phyloP scores from a whole-genome alignment of 2,113 vertebrate species.

The Nothobranchius kuhntae region DNA sequence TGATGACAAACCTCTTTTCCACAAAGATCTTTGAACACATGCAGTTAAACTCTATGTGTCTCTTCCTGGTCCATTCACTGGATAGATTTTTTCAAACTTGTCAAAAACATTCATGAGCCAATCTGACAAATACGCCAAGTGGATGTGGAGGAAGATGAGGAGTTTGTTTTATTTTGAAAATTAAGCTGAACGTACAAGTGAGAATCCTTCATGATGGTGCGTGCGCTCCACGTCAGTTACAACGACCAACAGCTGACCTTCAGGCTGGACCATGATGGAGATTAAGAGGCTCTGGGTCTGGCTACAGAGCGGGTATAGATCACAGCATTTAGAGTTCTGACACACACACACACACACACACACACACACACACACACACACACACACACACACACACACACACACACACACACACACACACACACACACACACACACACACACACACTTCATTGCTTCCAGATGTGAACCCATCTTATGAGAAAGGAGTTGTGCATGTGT shows the following conservation, averaged over 20 bases:
- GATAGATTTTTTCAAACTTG: constrained; percentile 52
- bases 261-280: constrained; percentile 24
- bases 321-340: constrained; percentile 36
- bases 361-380: constrained; percentile 31
- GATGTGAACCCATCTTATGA: constrained; percentile 71
- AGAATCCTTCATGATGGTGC: constrained; percentile 47
- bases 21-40: constrained; percentile 12
- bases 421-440: constrained; percentile 17
- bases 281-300: constrained; percentile 56
- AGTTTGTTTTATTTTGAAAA: neutral
- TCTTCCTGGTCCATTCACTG: constrained; percentile 39
- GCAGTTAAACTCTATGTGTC: constrained; percentile 8
- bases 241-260: constrained; percentile 67
- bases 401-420: constrained; percentile 32
- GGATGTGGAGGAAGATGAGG: constrained; percentile 28
- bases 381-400: constrained; percentile 19
- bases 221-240: constrained; percentile 52
- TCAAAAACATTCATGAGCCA: constrained; percentile 45
- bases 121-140: constrained; percentile 28
- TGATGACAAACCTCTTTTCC: constrained; percentile 66
- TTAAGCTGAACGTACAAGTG: neutral
- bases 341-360: neutral
- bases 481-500: constrained; percentile 32
- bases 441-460: constrained; percentile 73
- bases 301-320: constrained; percentile 46